Evolutionary conservation across 2,888 invertebrate species (phyloP).

Genomic region (Cristatella mucedo): DNA sequence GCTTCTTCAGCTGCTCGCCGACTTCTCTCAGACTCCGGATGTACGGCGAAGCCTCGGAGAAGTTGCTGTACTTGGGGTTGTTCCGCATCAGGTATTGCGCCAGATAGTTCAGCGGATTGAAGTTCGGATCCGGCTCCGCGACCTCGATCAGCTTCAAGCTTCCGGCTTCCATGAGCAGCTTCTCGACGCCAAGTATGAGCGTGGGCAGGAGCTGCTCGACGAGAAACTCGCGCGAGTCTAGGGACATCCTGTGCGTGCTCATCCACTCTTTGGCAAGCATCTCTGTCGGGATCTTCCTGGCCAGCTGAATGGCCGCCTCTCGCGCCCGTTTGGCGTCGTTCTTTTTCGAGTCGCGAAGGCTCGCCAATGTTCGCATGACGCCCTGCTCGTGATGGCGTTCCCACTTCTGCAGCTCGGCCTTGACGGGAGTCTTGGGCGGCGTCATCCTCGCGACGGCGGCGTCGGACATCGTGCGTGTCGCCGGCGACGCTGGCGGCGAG

Average conservation of each 20-base stretch:
- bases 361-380: conserved; percentile 29
- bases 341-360: conserved; percentile 25
- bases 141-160: conserved; percentile 24
- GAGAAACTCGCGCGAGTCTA: conserved; percentile 30
- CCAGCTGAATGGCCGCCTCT: conserved; percentile 25
- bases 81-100: conserved; percentile 38
- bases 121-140: conserved; percentile 22
- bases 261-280: conserved; percentile 34
- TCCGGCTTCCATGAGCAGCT: conserved; percentile 33
- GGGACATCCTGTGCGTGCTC: conserved; percentile 24
- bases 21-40: conserved; percentile 31
- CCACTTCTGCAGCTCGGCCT: conserved; percentile 27
- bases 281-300: conserved; percentile 33
- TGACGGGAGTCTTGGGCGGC: too few species aligned
- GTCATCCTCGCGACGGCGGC: too few species aligned
- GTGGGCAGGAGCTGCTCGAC: conserved; percentile 36
- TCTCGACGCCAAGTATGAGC: conserved; percentile 36
- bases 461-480: too few species aligned
- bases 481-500: too few species aligned
- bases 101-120: conserved; percentile 37
- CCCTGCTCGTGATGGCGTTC: conserved; percentile 30
- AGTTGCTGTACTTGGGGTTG: conserved; percentile 36
- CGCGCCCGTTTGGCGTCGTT: conserved; percentile 19
- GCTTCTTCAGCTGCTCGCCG: conserved; percentile 28
- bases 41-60: conserved; percentile 37